Base-by-base conservation (phyloP, 2,113 vertebrate genomes). In the Pelodiscus sinensis region DNA sequence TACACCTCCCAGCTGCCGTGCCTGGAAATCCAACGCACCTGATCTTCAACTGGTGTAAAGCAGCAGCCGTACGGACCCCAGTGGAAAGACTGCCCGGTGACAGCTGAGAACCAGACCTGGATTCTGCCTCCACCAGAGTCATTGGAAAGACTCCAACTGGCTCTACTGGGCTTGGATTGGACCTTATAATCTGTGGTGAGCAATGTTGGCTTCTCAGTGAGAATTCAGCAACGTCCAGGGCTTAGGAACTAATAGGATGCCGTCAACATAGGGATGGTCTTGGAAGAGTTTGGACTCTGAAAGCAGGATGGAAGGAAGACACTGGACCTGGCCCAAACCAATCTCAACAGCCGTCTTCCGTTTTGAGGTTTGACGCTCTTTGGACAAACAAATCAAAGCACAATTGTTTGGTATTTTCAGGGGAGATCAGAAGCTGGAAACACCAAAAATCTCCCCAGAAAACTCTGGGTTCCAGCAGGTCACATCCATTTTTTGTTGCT, bases 391-490 rank as follows among this genome's bases (percentile, higher is more conserved):
- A 44, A 31, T 54, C 18, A 54, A 52, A 79, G 8, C 27, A 52
- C 52, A 4, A 0, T 10, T 79, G 25, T 51, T 52, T 79, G 50
- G 51, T 54, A 52, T 54, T 79, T 79, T 38, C 51, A 52, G 27
- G 29, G 44, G 3, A 29, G 16, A 31, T 19, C 51, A 79, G 50
- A 79, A 0, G 24, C 38, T 60, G 6, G 62, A 68, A 3, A 2
- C 29, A 18, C 16, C 82, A 62, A 58, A 77, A 51, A 9, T 27
- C 71, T 79, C 51, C 71, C n/a, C 54, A 0, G 18, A 2, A 84
- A 0, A 3, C 24, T 19, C 44, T 6, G 44, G 29, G 57, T 68
- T 31, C 21, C 1, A 0, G 19, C 77, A 6, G 3, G 1, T 3
- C 85, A 18, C 57, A 58, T 8, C 44, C 0, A 11, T 6, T 31